Base-by-base conservation (phyloP, 2,113 vertebrate species). In the Anolis sagrei region DNA sequence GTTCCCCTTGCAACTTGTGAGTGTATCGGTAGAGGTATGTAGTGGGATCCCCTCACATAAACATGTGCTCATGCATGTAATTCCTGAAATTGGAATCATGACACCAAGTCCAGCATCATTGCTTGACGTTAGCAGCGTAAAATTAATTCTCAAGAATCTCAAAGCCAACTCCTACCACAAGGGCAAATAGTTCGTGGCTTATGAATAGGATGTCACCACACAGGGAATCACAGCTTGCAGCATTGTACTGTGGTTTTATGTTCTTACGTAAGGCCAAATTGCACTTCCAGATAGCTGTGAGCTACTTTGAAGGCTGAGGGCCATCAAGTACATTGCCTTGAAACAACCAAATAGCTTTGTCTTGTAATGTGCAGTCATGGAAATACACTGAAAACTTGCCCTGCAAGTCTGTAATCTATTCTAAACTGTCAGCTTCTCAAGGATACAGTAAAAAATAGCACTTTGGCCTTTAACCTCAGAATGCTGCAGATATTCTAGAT, bases 401-500 rank as follows among this genome's bases (percentile, higher is more conserved):
- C 84, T 88, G 58, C 51, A 27, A 87, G 64, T 77, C 87, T 61
- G 29, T 70, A 85, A 84, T 68, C 77, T 89, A 64, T 83, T 85
- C 86, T 90, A 87, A 88, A 77, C 78, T 88, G 85, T 89, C 89
- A 80, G 73, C 21, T 68, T 89, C 89, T 61, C 79, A 84, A 82
- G 74, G 87, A 82, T 76, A 86, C 25, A 58, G 18, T 44, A 27
- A 73, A 6, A 70, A 61, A 39, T 39, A 6, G 25, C 4, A 29
- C 13, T 44, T 66, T 64, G 11, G 36, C 58, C 10, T 62, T 23
- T 27, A 39, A 18, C 27, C 54, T 85, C 8, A 84, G 75, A 51
- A 69, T 54, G 0, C 68, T 89, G 87, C 87, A 92, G 75, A 84
- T 93, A 88, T 89, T 89, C 54, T 74, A 73, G 49, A 44, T 87